Conservation (phyloP, 2,113 vertebrate genomes). For the Microcebus murinus region DNA sequence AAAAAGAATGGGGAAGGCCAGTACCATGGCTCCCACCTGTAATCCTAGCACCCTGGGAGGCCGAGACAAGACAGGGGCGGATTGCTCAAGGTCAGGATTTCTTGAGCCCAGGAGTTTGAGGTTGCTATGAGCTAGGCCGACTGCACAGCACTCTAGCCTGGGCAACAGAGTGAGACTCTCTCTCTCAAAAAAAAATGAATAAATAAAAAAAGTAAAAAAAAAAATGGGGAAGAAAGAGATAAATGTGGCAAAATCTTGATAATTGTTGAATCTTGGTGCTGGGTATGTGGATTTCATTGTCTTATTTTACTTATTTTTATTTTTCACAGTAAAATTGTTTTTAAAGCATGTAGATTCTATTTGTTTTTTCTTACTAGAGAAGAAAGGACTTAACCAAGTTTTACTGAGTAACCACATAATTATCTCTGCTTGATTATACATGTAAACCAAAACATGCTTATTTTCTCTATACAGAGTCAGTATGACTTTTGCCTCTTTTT, state of each 20-base stretch:
- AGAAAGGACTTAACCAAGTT: not conserved
- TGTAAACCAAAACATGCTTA: slow-evolving; percentile 12
- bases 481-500: not conserved
- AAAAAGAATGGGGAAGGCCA: not conserved
- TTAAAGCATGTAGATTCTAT: not conserved
- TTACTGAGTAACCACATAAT: not conserved
- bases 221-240: not conserved
- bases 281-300: not conserved
- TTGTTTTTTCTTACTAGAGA: not conserved
- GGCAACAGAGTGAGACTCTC: too few species aligned
- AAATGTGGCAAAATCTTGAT: not conserved
- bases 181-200: too few species aligned
- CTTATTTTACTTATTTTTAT: slow-evolving; percentile 26
- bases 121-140: too few species aligned
- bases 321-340: not conserved
- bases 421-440: slow-evolving; percentile 6
- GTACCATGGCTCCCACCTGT: too few species aligned
- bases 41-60: too few species aligned
- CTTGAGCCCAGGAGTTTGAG: too few species aligned
- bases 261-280: not conserved
- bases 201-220: too few species aligned
- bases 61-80: too few species aligned
- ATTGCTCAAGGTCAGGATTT: too few species aligned
- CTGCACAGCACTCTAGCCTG: too few species aligned
- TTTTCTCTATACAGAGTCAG: not conserved